These are phyloP conservation scores for Coenonympha arcania DNA, from an alignment of 2,888 invertebrate species.

Conservation along the genomic window DNA sequence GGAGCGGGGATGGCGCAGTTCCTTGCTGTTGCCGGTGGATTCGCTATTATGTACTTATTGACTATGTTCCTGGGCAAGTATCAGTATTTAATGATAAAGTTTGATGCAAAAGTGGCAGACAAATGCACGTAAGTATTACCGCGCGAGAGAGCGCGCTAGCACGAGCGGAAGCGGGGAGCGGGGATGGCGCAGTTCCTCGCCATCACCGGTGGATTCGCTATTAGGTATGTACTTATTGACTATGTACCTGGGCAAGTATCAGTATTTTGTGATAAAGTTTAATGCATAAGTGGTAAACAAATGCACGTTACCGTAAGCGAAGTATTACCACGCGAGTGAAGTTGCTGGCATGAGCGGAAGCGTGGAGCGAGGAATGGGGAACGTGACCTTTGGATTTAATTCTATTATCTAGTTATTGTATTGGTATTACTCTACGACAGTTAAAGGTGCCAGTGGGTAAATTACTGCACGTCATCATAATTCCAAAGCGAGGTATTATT, in stretches of 20 bases:
- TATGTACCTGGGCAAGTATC: conserved; percentile 70
- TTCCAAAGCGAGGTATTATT: no score
- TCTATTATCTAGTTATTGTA: no score
- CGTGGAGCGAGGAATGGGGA: conserved; percentile 76
- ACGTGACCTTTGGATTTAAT: no score
- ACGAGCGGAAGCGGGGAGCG: conserved; percentile 72
- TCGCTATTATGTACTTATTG: conserved; percentile 76
- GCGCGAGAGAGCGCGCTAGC: conserved; percentile 83
- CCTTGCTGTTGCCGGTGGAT: conserved; percentile 74
- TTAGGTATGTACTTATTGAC: conserved; percentile 78
- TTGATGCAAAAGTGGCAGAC: no score
- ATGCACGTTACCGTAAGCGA: no score
- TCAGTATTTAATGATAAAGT: background rate
- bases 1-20: conserved; percentile 78
- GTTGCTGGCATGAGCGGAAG: conserved; percentile 78
- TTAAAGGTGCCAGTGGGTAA: no score
- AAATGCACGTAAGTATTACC: conserved; percentile 87
- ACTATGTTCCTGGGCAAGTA: conserved; percentile 74
- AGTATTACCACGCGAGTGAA: conserved; percentile 82
- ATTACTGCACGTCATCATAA: no score
- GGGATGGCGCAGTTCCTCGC: conserved; percentile 78
- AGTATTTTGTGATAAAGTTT: no score
- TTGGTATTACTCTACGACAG: no score
- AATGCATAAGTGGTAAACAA: no score
- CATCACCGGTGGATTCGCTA: conserved; percentile 74